Evolutionary conservation across 2,888 invertebrate genomes (phyloP).

Genomic region (Vandiemenella viatica): DNA sequence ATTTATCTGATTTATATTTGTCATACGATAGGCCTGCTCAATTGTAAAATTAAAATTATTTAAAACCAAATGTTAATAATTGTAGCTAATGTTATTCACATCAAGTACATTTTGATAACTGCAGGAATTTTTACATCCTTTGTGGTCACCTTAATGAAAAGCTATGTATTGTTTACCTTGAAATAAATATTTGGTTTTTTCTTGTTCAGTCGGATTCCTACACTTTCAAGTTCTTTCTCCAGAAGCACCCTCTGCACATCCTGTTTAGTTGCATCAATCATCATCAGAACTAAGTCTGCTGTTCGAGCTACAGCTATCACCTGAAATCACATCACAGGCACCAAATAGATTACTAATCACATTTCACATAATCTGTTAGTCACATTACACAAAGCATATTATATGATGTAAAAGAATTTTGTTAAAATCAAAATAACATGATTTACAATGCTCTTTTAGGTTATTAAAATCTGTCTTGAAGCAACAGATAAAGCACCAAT

Average conservation of each 20-base stretch:
- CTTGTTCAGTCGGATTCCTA: conserved; percentile 93
- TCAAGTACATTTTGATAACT: no score
- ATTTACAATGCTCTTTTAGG: no score
- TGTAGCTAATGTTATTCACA: no score
- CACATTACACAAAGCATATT: not conserved
- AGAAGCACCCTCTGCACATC: conserved; percentile 85
- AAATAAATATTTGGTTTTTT: conserved; percentile 95
- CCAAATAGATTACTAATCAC: not conserved
- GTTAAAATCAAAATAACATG: no score
- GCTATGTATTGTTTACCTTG: conserved; percentile 46
- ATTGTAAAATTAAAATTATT: no score
- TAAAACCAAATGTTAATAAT: no score
- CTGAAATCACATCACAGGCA: conserved; percentile 27
- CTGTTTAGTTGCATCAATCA: conserved; percentile 97
- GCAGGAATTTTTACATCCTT: no score
- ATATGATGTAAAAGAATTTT: not conserved
- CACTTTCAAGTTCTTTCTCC: conserved; percentile 90
- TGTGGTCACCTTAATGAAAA: no score
- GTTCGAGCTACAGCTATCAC: conserved; percentile 98
- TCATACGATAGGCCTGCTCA: no score
- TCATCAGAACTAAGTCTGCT: conserved; percentile 95
- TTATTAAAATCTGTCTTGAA: no score
- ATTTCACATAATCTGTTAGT: not conserved
- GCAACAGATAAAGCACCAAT: no score
- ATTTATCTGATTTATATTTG: no score